Percentiles rank a stretch among this genome's conserved stretches.
Conservation (phyloP, 2,888 invertebrate genomes). For the Fabriciana adippe region DNA sequence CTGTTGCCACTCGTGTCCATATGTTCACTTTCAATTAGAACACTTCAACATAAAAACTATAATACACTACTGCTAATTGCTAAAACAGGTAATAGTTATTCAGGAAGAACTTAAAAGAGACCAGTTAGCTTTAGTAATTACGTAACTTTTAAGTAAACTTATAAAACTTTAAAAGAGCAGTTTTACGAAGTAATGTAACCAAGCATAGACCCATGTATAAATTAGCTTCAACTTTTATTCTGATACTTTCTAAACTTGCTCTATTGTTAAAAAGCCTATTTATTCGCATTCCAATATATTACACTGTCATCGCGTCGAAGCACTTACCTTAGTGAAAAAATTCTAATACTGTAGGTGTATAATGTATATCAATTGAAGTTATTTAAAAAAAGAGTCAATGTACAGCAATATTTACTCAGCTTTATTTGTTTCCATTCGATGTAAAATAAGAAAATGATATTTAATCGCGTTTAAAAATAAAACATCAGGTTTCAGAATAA, state of each 20-base stretch:
- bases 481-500: too few species aligned
- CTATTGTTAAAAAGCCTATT: slow-evolving; percentile 50
- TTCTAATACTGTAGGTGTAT: not conserved
- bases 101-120: too few species aligned
- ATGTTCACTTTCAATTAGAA: not conserved
- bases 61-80: too few species aligned
- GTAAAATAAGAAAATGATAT: too few species aligned
- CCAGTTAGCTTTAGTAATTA: too few species aligned
- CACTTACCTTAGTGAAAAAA: slow-evolving; percentile 10
- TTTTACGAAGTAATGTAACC: slow-evolving; percentile 4
- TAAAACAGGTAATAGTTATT: too few species aligned
- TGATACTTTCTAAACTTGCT: slow-evolving; percentile 39
- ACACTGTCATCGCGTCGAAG: slow-evolving; percentile 47
- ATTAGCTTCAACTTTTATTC: slow-evolving; percentile 23
- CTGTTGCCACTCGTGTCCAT: slow-evolving; percentile 11
- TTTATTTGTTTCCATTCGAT: too few species aligned
- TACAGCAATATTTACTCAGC: too few species aligned
- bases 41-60: too few species aligned
- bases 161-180: not conserved
- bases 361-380: not conserved
- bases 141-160: not conserved
- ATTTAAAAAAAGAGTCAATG: not conserved
- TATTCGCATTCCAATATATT: slow-evolving; percentile 48
- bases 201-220: not conserved
- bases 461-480: too few species aligned